Evolutionary conservation across 1,140 invertebrate species (phyloP), one percentile per base, ranked within the genome.

Genomic region (Eurytemora carolleeae): DNA sequence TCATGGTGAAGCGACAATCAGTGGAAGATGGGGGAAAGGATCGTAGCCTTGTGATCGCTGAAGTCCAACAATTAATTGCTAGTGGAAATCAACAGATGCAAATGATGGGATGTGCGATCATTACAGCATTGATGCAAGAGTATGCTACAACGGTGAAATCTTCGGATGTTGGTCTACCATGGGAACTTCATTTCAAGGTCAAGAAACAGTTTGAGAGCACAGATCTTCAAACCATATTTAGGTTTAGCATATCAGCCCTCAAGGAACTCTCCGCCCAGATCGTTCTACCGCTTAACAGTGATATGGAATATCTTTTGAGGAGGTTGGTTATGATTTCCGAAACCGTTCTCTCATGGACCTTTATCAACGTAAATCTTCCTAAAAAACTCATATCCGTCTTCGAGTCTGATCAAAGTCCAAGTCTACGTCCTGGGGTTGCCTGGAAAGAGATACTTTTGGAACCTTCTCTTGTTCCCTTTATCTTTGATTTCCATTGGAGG

Each of bases 71-170:
- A 60, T 74, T 86, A 2, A 81, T 86, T 63, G 74, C 76, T 63
- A 80, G 75, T 74, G 80, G 79, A 20, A 79, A 82, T 70, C 70
- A 77, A 58, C 69, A 57, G 64, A 74, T 61, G 66, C 65, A 77
- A 72, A 67, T 77, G 63, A 71, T 90, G 26, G 86, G 85, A 12
- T 90, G 87, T 68, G 82, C 83, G 61, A 79, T 92, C 61, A 79
- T 92, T 64, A 76, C 80, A 57, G 80, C 85, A 12, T 73, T 92
- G 44, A 80, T 92, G 73, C 83, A 86, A 78, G 88, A 93, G 73
- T 89, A 87, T 76, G 82, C 84, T 53, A 84, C 79, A 44, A 86
- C 85, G n/a, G 78, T 82, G 0, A 84, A 87, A 69, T 85, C 86
- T 3, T 82, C 84, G 20, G 85, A 87, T 74, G 81, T 88, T 53